phyloP scores from a whole-genome alignment of 2,797 vertebrate genomes.

The Tiaroga cobitis region DNA sequence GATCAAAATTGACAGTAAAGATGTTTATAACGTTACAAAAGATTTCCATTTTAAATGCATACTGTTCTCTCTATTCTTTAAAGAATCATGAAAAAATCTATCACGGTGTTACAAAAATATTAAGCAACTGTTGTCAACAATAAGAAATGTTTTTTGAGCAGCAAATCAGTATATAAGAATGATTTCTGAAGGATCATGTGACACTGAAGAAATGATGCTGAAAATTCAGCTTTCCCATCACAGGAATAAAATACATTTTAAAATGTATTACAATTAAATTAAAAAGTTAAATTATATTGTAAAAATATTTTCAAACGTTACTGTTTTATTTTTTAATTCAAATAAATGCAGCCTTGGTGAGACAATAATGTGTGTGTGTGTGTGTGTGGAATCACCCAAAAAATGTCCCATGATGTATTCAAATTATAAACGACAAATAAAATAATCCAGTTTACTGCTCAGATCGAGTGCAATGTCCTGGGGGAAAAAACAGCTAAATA shows the following conservation, averaged over 20 bases:
- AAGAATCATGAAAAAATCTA: not conserved
- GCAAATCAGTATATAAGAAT: not conserved
- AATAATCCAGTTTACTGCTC: not conserved
- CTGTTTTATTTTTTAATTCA: not conserved
- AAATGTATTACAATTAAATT: not conserved
- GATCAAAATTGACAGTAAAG: not conserved
- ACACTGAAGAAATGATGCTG: not conserved
- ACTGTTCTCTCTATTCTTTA: not conserved
- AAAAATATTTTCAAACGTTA: not conserved
- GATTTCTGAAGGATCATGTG: not conserved
- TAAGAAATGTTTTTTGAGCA: not conserved
- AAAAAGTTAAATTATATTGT: not conserved
- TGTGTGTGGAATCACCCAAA: not conserved
- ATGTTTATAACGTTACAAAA: not conserved
- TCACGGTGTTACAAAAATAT: not conserved
- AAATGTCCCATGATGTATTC: not conserved
- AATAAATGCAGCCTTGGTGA: not conserved
- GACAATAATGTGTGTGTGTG: not conserved
- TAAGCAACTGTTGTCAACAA: not conserved
- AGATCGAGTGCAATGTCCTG: not conserved
- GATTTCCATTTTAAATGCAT: not conserved
- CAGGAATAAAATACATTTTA: not conserved
- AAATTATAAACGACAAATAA: slow-evolving; percentile 6
- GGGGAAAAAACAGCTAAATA: not conserved
- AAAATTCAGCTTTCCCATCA: not conserved